Conservation (phyloP, 2,888 invertebrate species). For the Drosophila fungiperda region DNA sequence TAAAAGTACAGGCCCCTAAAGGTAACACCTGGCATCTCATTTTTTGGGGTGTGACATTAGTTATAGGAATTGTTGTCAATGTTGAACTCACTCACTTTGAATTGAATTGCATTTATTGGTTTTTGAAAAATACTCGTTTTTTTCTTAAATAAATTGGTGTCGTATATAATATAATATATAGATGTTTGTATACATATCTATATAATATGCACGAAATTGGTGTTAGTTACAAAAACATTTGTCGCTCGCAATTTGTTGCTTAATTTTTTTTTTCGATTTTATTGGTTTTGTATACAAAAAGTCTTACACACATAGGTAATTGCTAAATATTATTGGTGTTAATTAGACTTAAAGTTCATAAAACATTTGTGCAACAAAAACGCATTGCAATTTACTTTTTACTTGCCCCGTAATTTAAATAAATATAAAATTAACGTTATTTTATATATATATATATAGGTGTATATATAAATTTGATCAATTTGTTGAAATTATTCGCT, state of each 20-base stretch:
- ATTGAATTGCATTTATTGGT: constrained; percentile 69
- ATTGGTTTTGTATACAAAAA: constrained; percentile 61
- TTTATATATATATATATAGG: constrained; percentile 49
- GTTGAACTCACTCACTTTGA: constrained; percentile 7
- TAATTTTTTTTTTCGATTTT: constrained; percentile 48
- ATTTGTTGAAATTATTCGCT: constrained; percentile 69
- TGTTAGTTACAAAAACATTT: constrained; percentile 78
- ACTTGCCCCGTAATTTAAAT: constrained; percentile 60
- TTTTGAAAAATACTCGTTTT: constrained; percentile 77
- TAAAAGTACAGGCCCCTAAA: constrained; percentile 34
- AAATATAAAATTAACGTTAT: constrained; percentile 74
- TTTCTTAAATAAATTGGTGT: constrained; percentile 74
- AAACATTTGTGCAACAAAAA: constrained; percentile 82
- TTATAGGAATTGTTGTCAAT: not conserved
- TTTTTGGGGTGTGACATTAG: not conserved
- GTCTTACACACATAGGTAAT: constrained; percentile 62
- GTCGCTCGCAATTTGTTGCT: constrained; percentile 52
- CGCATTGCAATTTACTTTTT: constrained; percentile 68
- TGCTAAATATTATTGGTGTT: constrained; percentile 69
- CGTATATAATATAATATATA: constrained; percentile 52
- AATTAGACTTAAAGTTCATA: constrained; percentile 74
- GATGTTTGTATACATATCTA: constrained; percentile 46
- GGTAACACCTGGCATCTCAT: constrained; percentile 65
- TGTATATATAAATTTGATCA: constrained; percentile 68
- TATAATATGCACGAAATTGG: constrained; percentile 65